Evolutionary conservation across 2,113 vertebrate genomes (phyloP).

Genomic region (Melierax canorus): DNA sequence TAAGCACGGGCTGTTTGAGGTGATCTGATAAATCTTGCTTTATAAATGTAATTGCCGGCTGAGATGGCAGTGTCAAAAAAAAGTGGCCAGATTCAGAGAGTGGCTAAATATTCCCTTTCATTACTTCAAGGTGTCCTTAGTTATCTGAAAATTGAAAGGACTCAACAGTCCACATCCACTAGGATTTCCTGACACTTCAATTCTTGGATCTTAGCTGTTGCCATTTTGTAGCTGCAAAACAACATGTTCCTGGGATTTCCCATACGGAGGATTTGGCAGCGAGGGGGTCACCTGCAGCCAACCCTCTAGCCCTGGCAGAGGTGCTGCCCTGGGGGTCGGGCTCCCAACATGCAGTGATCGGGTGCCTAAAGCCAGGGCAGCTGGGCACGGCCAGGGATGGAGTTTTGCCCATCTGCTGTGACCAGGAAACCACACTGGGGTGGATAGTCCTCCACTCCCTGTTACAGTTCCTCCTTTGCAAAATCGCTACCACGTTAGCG

Average conservation of each 20-base stretch:
- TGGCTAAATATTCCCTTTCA: slow-evolving; percentile 30
- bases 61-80: neutral
- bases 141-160: neutral
- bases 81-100: neutral
- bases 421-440: rapidly evolving
- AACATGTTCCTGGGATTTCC: neutral
- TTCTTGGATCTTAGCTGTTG: neutral
- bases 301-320: neutral
- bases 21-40: slow-evolving; percentile 24
- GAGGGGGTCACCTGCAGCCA: neutral
- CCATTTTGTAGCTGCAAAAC: neutral
- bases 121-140: slow-evolving; percentile 34
- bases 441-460: neutral
- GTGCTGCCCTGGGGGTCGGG: neutral
- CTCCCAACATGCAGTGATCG: neutral
- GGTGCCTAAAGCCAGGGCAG: neutral
- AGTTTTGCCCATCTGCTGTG: neutral
- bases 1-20: neutral
- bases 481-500: rapidly evolving
- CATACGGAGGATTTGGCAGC: rapidly evolving
- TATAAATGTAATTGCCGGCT: neutral
- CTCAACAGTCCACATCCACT: neutral
- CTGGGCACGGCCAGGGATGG: no score
- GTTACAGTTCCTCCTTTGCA: neutral
- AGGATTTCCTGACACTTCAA: neutral